Evolutionary conservation across 2,888 invertebrate genomes (phyloP).

Genomic region (Orgyia antiqua): DNA sequence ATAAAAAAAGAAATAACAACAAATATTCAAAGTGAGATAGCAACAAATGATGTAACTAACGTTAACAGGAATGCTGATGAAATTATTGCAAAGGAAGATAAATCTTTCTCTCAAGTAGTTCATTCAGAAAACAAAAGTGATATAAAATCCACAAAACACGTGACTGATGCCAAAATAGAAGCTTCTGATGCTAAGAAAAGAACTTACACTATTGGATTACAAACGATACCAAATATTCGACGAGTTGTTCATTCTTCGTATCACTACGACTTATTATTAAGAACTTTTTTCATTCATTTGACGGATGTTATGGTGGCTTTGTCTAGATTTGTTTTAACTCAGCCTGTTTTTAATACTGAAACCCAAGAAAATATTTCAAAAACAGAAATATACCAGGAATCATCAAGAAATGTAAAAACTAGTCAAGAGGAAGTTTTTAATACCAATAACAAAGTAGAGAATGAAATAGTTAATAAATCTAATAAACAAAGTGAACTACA

Average conservation of each 20-base stretch:
- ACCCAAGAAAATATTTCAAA: constrained; percentile 1
- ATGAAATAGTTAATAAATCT: constrained; percentile 6
- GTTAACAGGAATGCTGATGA: no score
- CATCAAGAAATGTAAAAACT: constrained; percentile 4
- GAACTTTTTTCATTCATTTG: constrained; percentile 65
- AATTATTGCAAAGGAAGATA: constrained; percentile 7
- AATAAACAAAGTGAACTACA: constrained; percentile 9
- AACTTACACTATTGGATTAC: constrained; percentile 49
- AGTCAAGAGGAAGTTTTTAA: constrained; percentile 7
- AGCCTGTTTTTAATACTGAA: constrained; percentile 34
- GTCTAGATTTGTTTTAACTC: constrained; percentile 52
- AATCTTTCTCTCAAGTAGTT: constrained; percentile 5
- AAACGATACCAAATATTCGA: constrained; percentile 60
- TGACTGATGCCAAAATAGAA: constrained; percentile 6
- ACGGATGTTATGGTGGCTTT: constrained; percentile 70
- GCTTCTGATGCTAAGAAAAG: constrained; percentile 38
- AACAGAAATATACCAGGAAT: background rate
- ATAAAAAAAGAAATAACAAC: constrained; percentile 11
- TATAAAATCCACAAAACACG: constrained; percentile 6
- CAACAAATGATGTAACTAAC: no score
- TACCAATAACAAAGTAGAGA: constrained; percentile 5
- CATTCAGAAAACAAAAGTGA: constrained; percentile 14
- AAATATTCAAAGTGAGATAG: no score
- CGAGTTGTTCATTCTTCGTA: constrained; percentile 46
- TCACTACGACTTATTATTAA: constrained; percentile 53